Conservation (phyloP, 2,888 invertebrate species). For the Norana najaformis region DNA sequence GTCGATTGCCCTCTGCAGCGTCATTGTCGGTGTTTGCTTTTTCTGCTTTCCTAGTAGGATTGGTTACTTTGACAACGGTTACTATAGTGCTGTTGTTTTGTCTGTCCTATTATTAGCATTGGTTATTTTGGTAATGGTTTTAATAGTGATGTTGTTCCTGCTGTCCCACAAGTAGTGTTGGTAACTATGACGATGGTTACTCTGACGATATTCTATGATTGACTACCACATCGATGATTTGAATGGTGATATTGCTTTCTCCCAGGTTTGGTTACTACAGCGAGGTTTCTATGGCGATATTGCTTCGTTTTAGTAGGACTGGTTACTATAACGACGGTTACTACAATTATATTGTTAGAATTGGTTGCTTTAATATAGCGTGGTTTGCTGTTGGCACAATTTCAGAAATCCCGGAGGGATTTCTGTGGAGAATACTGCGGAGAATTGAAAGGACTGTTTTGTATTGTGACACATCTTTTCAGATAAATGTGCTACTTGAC, state of each 20-base stretch:
- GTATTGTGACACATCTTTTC: background rate
- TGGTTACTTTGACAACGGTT: background rate
- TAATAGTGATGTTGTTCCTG: background rate
- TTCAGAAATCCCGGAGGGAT: background rate
- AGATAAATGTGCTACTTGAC: background rate
- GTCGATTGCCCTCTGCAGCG: background rate
- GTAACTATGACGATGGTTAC: background rate
- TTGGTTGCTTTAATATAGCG: background rate
- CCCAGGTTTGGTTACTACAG: background rate
- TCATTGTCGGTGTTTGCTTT: background rate
- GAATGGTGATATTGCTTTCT: background rate
- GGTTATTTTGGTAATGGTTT: background rate
- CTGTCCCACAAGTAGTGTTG: background rate
- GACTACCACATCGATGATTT: background rate
- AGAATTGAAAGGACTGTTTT: background rate
- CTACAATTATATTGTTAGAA: slow-evolving; percentile 13
- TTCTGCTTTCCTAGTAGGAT: background rate
- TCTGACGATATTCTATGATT: background rate
- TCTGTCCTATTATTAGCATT: background rate
- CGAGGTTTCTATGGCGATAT: background rate
- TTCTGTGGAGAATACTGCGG: background rate
- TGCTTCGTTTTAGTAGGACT: background rate
- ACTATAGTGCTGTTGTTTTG: background rate
- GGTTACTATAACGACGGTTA: slow-evolving; percentile 13
- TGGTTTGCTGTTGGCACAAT: background rate